A percentile compares a stretch with the other conserved stretches of the same genome.
phyloP scores from a whole-genome alignment of 2,888 invertebrate genomes.

The Barypeithes pellucidus region DNA sequence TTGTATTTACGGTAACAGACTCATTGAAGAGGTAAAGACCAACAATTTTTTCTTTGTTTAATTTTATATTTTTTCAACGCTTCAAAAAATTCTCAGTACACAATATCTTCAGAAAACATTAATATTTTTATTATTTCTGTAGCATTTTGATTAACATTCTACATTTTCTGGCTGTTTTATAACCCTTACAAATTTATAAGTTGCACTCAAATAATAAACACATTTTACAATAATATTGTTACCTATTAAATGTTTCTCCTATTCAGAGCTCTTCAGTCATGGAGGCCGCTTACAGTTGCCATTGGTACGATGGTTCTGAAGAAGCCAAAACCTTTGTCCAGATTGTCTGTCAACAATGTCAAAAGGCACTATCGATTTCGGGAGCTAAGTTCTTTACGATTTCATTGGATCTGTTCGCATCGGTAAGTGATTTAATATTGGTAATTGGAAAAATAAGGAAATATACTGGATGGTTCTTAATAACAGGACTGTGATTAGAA shows the following conservation, averaged over 20 bases:
- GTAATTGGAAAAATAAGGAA: too few species aligned
- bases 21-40: slow-evolving; percentile 86
- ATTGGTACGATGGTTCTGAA: slow-evolving; percentile 93
- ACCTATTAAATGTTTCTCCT: background rate
- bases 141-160: too few species aligned
- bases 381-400: slow-evolving; percentile 93
- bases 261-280: slow-evolving; percentile 89
- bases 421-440: slow-evolving; percentile 79
- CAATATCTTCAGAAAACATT: too few species aligned
- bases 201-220: too few species aligned
- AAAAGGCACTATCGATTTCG: slow-evolving; percentile 91
- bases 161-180: too few species aligned
- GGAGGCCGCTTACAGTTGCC: slow-evolving; percentile 93
- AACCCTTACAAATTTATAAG: too few species aligned
- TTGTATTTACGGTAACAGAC: slow-evolving; percentile 89
- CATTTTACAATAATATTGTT: background rate
- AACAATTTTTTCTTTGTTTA: too few species aligned
- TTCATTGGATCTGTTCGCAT: slow-evolving; percentile 89
- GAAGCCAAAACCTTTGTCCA: slow-evolving; percentile 93
- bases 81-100: too few species aligned
- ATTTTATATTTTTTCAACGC: too few species aligned
- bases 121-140: too few species aligned
- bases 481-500: too few species aligned
- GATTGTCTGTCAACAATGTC: slow-evolving; percentile 92
- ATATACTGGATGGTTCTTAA: too few species aligned